These are phyloP conservation scores for Melitaea cinxia DNA, from an alignment of 1,140 invertebrate genomes.

Conservation along the genomic window DNA sequence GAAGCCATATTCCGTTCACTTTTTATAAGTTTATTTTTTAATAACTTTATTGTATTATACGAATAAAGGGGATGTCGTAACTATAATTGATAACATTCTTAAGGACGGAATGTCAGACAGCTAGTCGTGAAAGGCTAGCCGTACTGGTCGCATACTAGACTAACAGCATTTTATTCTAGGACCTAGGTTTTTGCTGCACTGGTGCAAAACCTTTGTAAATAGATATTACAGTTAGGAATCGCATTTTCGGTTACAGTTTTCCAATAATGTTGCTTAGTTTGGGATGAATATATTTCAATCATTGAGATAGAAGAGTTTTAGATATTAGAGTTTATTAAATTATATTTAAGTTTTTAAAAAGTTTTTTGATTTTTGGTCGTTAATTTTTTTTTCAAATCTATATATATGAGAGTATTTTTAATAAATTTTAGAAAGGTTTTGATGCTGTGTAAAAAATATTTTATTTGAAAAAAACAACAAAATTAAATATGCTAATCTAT, in stretches of 20 bases:
- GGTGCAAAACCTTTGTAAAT: conserved; percentile 19
- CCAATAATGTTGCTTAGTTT: neutral
- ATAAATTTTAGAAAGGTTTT: too few relatives aligned
- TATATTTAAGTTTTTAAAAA: too few relatives aligned
- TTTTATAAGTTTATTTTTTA: neutral
- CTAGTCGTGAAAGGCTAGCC: conserved; percentile 54
- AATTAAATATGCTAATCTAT: too few relatives aligned
- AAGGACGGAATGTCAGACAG: conserved; percentile 48
- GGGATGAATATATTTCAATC: neutral
- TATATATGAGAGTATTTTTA: too few relatives aligned
- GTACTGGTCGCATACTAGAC: conserved; percentile 48
- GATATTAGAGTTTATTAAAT: too few relatives aligned
- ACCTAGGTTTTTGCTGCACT: conserved; percentile 3
- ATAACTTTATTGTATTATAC: neutral
- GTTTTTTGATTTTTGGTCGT: too few relatives aligned
- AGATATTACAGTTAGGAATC: conserved; percentile 22
- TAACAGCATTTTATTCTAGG: conserved; percentile 47
- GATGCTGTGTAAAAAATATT: too few relatives aligned
- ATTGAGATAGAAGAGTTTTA: neutral
- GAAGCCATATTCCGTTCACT: too few relatives aligned
- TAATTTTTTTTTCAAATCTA: too few relatives aligned
- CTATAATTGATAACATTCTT: conserved; percentile 28
- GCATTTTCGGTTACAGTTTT: neutral
- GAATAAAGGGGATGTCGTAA: conserved; percentile 6
- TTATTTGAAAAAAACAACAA: too few relatives aligned